Evolutionary conservation across 1,140 invertebrate species (phyloP).

Genomic region (Homarus americanus): DNA sequence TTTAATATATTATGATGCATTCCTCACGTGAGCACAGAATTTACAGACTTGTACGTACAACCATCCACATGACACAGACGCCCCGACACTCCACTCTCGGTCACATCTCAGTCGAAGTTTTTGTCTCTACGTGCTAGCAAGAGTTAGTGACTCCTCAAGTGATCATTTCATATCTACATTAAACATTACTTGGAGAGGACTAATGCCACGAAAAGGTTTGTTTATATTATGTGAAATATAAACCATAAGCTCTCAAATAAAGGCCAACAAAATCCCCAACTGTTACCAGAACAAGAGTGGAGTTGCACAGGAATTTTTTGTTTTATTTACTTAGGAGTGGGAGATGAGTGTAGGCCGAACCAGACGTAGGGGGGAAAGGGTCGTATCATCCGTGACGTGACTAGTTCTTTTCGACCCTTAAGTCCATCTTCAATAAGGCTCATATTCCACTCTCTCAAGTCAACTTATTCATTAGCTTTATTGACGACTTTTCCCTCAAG

Average conservation of each 20-base stretch:
- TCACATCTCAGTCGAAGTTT: not conserved
- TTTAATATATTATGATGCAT: conserved; percentile 15
- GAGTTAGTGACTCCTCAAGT: not conserved
- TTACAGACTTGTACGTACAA: conserved; percentile 38
- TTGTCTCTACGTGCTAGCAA: not conserved
- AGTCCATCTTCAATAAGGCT: not conserved
- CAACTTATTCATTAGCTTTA: not conserved
- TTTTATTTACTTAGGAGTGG: conserved; percentile 15
- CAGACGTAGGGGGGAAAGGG: conserved; percentile 20
- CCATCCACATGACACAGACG: conserved; percentile 25
- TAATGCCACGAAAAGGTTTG: not conserved
- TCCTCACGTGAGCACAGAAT: conserved; percentile 39
- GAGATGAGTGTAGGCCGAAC: conserved; percentile 17
- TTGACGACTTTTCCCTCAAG: conserved; percentile 4
- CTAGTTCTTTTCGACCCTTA: not conserved
- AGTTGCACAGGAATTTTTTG: not conserved
- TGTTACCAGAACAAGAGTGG: not conserved
- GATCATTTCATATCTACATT: not conserved
- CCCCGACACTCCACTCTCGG: not conserved
- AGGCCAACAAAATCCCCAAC: conserved; percentile 2
- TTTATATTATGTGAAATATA: not conserved
- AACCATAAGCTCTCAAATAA: conserved; percentile 4
- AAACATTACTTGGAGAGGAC: not conserved
- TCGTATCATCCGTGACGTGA: conserved; percentile 7
- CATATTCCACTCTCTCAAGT: not conserved